Conservation (phyloP, 2,797 vertebrate genomes). For the Neopelma chrysocephalum region DNA sequence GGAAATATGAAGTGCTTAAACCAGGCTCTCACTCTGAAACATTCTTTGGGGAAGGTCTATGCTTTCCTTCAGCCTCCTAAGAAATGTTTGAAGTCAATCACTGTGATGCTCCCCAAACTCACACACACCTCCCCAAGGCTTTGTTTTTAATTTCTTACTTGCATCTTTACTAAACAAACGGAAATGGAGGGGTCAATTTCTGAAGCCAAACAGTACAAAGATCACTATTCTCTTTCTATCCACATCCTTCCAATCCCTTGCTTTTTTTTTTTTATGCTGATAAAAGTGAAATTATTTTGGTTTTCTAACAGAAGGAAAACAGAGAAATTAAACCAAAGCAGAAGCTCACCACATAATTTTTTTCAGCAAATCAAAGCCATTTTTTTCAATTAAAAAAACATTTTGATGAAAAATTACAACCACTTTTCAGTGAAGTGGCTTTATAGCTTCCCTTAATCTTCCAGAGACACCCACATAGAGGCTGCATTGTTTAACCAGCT, state of each 20-base stretch:
- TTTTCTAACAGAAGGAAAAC: slow-evolving; percentile 3
- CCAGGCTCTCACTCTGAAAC: not conserved
- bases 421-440: slow-evolving; percentile 12
- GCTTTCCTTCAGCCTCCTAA: not conserved
- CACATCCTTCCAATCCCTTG: not conserved
- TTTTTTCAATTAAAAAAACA: slow-evolving; percentile 28
- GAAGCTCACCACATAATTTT: not conserved
- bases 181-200: not conserved
- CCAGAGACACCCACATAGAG: not conserved
- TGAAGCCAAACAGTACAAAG: not conserved
- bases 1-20: not conserved
- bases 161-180: not conserved
- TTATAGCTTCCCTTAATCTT: slow-evolving; percentile 36
- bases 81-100: not conserved
- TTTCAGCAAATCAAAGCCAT: slow-evolving; percentile 14
- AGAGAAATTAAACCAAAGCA: slow-evolving; percentile 16
- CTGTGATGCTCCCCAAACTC: not conserved
- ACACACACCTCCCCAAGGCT: accelerated
- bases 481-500: slow-evolving; percentile 33
- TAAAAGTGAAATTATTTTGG: slow-evolving; percentile 31
- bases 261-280: not conserved
- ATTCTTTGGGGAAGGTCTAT: not conserved
- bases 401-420: slow-evolving; percentile 53
- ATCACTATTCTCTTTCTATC: not conserved
- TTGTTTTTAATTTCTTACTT: not conserved